These are phyloP conservation scores for Corticium candelabrum DNA, from an alignment of 37 sponge, comb jelly and placozoan genomes.

Conservation along the genomic window DNA sequence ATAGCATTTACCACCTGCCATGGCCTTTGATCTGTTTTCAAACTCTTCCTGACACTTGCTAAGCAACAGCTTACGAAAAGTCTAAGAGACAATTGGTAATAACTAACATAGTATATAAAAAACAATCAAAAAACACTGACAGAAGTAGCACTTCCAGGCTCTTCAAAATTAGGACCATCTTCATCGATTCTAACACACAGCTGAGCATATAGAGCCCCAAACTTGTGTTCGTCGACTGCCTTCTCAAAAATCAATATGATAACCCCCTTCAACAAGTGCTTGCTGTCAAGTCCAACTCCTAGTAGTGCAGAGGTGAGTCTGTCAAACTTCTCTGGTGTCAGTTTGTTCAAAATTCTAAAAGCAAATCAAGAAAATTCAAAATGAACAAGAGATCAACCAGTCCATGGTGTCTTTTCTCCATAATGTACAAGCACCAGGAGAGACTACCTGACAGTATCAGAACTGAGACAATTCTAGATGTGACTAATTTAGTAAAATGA, in stretches of 20 bases:
- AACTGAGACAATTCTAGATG: too few species aligned
- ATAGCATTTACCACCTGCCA: conserved; percentile 13
- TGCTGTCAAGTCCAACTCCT: background rate
- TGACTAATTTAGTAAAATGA: too few species aligned
- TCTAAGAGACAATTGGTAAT: conserved; percentile 14
- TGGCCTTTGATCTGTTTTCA: conserved; percentile 47
- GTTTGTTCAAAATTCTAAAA: conserved; percentile 66
- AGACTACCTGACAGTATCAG: too few species aligned
- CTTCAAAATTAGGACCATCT: conserved; percentile 38
- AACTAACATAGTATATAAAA: background rate
- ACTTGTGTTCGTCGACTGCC: conserved; percentile 60
- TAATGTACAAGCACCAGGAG: too few species aligned
- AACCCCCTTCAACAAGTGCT: conserved; percentile 37
- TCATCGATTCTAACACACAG: conserved; percentile 47
- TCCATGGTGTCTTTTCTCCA: too few species aligned
- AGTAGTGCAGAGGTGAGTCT: conserved; percentile 26
- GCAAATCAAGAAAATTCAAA: too few species aligned
- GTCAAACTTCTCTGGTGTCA: conserved; percentile 79
- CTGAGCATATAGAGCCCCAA: conserved; percentile 65
- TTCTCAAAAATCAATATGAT: conserved; percentile 69
- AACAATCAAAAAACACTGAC: background rate
- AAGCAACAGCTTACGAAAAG: conserved; percentile 56
- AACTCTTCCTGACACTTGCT: conserved; percentile 70
- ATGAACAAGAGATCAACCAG: too few species aligned
- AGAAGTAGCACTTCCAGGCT: background rate